phyloP scores from a whole-genome alignment of 2,113 vertebrate genomes.

The Oceanodroma tethys region DNA sequence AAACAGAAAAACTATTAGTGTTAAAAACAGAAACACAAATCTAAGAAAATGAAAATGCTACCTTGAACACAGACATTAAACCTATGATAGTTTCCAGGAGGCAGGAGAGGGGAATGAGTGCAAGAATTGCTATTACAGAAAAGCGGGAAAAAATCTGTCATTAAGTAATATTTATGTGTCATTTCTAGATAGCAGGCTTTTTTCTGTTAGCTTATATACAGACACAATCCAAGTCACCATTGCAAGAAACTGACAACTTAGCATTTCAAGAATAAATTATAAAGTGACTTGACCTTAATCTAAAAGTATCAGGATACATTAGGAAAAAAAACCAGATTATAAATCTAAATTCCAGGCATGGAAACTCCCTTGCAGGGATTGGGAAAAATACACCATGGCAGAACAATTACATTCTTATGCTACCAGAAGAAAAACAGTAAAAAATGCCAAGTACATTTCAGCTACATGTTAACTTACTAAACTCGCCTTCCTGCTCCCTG shows the following conservation, averaged over 20 bases:
- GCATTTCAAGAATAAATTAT: slow-evolving; percentile 44
- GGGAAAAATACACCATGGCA: slow-evolving; percentile 20
- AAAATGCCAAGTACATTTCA: background rate
- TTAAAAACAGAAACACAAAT: background rate
- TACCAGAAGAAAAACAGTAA: background rate
- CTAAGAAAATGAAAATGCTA: background rate
- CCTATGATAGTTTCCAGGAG: background rate
- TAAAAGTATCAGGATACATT: slow-evolving; percentile 23
- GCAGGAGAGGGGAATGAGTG: background rate
- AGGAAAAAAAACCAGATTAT: slow-evolving; percentile 10
- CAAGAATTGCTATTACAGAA: background rate
- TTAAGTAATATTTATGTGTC: background rate
- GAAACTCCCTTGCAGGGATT: slow-evolving; percentile 46
- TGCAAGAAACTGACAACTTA: background rate
- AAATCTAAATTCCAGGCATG: slow-evolving; percentile 56
- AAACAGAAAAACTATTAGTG: background rate
- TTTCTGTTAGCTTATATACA: background rate
- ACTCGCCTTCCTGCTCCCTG: background rate
- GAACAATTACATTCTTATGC: slow-evolving; percentile 54
- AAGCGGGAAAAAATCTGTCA: background rate
- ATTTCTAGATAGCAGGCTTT: background rate
- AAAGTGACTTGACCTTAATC: slow-evolving; percentile 8
- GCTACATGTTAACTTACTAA: background rate
- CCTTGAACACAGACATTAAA: background rate
- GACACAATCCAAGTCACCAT: background rate